phyloP scores from a whole-genome alignment of 1,140 invertebrate genomes.

The Hetaerina americana region DNA sequence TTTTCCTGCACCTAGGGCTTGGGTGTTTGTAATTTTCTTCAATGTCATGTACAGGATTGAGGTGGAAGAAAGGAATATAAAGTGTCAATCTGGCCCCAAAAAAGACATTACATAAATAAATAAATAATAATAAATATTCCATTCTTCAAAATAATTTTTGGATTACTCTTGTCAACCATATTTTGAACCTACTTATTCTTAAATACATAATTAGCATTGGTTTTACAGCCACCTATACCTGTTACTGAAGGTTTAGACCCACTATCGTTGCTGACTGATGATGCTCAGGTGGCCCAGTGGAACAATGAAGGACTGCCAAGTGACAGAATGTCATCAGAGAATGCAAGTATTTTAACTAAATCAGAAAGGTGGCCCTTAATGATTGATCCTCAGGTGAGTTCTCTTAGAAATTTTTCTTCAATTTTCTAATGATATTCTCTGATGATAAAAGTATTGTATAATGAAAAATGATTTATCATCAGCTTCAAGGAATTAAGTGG shows the following conservation, averaged over 20 bases:
- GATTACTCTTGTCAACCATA: too few species aligned
- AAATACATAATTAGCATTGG: too few species aligned
- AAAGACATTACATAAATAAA: too few species aligned
- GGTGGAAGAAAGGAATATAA: too few species aligned
- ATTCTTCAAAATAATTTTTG: too few species aligned
- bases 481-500: slow-evolving; percentile 84
- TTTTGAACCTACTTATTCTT: too few species aligned
- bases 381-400: slow-evolving; percentile 74
- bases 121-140: too few species aligned
- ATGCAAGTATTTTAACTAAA: slow-evolving; percentile 81
- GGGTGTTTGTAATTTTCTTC: too few species aligned
- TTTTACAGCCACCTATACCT: slow-evolving; percentile 54
- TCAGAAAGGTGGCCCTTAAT: slow-evolving; percentile 87
- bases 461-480: background rate
- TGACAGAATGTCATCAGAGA: slow-evolving; percentile 88
- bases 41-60: too few species aligned
- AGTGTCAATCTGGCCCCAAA: too few species aligned
- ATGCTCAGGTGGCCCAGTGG: slow-evolving; percentile 82
- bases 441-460: slow-evolving; percentile 16
- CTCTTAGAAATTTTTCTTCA: too few species aligned
- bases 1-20: too few species aligned
- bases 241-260: slow-evolving; percentile 66
- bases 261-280: slow-evolving; percentile 72
- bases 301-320: slow-evolving; percentile 88
- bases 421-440: background rate